These are phyloP conservation scores for Lucifuga dentata DNA, from an alignment of 2,113 vertebrate genomes.

Conservation along the genomic window DNA sequence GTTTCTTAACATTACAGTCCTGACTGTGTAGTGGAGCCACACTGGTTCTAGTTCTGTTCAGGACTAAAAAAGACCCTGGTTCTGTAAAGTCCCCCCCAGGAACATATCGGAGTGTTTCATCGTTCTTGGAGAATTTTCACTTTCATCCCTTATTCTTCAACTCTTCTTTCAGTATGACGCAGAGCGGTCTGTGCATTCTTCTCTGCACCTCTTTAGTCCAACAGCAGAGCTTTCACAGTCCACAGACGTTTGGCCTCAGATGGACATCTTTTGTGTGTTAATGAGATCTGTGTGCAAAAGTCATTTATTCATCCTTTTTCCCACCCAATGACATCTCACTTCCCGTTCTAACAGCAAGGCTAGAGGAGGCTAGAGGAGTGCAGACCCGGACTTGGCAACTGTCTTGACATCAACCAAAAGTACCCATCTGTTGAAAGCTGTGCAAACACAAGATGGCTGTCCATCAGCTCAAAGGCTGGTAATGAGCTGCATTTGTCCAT, in stretches of 20 bases:
- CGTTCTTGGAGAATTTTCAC: slow-evolving; percentile 61
- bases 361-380: slow-evolving; percentile 50
- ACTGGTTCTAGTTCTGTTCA: slow-evolving; percentile 85
- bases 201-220: slow-evolving; percentile 71
- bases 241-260: slow-evolving; percentile 88
- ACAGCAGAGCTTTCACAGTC: slow-evolving; percentile 85
- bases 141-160: slow-evolving; percentile 54
- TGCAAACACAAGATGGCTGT: slow-evolving; percentile 53
- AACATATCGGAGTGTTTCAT: slow-evolving; percentile 83
- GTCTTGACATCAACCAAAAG: slow-evolving; percentile 55
- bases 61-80: slow-evolving; percentile 89
- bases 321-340: slow-evolving; percentile 64
- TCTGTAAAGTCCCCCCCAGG: slow-evolving; percentile 85
- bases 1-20: slow-evolving; percentile 90
- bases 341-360: slow-evolving; percentile 69
- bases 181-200: slow-evolving; percentile 68
- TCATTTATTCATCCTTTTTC: slow-evolving; percentile 60
- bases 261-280: slow-evolving; percentile 74
- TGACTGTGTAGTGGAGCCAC: slow-evolving; percentile 86
- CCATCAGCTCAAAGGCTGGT: slow-evolving; percentile 92
- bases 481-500: slow-evolving; percentile 99
- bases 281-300: slow-evolving; percentile 76
- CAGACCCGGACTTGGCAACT: slow-evolving; percentile 51
- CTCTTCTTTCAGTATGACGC: slow-evolving; percentile 64
- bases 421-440: slow-evolving; percentile 58